Evolutionary conservation across 2,113 vertebrate genomes (phyloP).

Genomic region (Ptyas mucosa): DNA sequence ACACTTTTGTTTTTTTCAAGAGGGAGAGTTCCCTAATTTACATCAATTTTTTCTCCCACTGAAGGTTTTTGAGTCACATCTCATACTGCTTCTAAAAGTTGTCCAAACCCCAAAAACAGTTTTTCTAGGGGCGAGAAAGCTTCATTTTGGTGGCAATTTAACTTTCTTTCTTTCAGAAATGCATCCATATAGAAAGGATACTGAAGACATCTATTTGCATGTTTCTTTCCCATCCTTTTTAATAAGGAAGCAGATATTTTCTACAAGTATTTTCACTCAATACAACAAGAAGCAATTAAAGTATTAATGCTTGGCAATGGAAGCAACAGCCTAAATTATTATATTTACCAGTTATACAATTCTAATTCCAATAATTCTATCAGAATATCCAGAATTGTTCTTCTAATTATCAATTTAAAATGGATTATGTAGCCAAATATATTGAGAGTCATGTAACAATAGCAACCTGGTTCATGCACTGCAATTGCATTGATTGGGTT

Average conservation of each 20-base stretch:
- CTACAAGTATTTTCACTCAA: slow-evolving; percentile 1
- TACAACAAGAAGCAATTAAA: slow-evolving; percentile 30
- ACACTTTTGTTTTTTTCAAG: neutral
- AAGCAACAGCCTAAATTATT: slow-evolving; percentile 32
- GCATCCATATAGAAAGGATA: no score
- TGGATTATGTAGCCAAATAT: neutral
- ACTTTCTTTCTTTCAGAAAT: neutral
- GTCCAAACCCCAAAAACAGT: neutral
- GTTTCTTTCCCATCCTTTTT: neutral
- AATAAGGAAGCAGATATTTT: neutral
- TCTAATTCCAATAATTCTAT: slow-evolving; percentile 30
- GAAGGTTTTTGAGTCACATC: neutral
- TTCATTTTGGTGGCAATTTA: neutral
- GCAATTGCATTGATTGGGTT: neutral
- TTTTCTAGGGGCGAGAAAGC: neutral
- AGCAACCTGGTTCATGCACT: rapidly evolving
- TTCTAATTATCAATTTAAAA: slow-evolving; percentile 2
- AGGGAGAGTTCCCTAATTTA: neutral
- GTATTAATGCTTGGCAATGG: slow-evolving; percentile 9
- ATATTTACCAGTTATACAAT: slow-evolving; percentile 34
- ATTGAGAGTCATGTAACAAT: neutral
- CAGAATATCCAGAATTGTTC: slow-evolving; percentile 33
- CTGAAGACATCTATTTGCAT: neutral
- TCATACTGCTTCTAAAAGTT: neutral
- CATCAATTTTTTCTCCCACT: neutral